Evolutionary conservation across 1,140 invertebrate genomes (phyloP).

Genomic region (Brachionus sp.): DNA sequence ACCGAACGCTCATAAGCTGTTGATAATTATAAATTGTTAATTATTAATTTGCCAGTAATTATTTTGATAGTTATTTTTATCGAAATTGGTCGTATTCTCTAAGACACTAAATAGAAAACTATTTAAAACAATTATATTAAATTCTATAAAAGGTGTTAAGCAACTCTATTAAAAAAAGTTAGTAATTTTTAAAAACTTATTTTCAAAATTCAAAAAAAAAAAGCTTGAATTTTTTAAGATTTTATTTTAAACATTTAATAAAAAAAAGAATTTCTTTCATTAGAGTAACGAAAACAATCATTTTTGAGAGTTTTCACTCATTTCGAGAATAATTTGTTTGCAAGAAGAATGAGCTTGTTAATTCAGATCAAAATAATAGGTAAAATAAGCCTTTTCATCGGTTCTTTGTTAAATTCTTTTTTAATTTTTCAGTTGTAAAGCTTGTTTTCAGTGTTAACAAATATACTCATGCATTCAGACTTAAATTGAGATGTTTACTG

Average conservation of each 20-base stretch:
- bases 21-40: not conserved
- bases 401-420: not conserved
- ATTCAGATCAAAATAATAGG: conserved; percentile 18
- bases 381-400: not conserved
- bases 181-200: not conserved
- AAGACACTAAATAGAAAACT: conserved; percentile 12
- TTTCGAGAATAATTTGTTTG: conserved; percentile 36
- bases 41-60: not conserved
- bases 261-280: not conserved
- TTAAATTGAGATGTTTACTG: not conserved
- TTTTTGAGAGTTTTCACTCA: not conserved
- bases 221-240: not conserved
- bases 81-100: not conserved
- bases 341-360: not conserved
- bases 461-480: not conserved
- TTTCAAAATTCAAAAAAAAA: conserved; percentile 17
- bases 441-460: not conserved
- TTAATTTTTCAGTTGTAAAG: not conserved
- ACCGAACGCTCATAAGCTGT: not conserved
- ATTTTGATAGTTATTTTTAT: not conserved
- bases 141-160: conserved; percentile 8
- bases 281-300: conserved; percentile 39
- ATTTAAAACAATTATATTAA: not conserved
- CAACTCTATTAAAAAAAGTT: not conserved
- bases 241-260: not conserved